Conservation (phyloP, 2,888 invertebrate genomes). For the Epicampocera succincta region DNA sequence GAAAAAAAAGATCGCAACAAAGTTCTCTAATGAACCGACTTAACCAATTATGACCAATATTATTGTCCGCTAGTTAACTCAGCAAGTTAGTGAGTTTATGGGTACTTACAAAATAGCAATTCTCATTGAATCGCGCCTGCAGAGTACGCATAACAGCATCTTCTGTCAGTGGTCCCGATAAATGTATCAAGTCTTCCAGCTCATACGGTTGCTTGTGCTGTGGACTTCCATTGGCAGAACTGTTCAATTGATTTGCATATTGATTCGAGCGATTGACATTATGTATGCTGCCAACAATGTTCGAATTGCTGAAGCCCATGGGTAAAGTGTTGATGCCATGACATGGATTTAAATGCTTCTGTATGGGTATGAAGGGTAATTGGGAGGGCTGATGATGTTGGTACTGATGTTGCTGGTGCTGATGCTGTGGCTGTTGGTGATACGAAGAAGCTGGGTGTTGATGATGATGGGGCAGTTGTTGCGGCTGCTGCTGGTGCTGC, state of each 20-base stretch:
- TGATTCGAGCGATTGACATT: slow-evolving; percentile 65
- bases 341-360: slow-evolving; percentile 78
- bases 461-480: slow-evolving; percentile 58
- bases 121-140: slow-evolving; percentile 92
- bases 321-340: slow-evolving; percentile 77
- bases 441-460: slow-evolving; percentile 32
- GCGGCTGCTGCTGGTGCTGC: slow-evolving; percentile 45
- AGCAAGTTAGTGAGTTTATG: background rate
- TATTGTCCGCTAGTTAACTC: slow-evolving; percentile 6
- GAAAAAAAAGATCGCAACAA: slow-evolving; percentile 1
- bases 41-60: slow-evolving; percentile 51
- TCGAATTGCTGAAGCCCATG: slow-evolving; percentile 73
- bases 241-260: slow-evolving; percentile 64
- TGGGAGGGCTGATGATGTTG: slow-evolving; percentile 69
- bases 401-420: slow-evolving; percentile 67
- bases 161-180: slow-evolving; percentile 95
- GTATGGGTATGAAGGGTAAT: slow-evolving; percentile 74
- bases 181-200: slow-evolving; percentile 94
- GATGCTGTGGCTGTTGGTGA: slow-evolving; percentile 59
- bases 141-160: slow-evolving; percentile 95
- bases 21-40: slow-evolving; percentile 51
- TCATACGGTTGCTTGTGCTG: slow-evolving; percentile 79
- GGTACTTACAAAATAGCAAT: slow-evolving; percentile 92
- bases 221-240: slow-evolving; percentile 36
- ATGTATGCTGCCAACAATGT: slow-evolving; percentile 54